Percentiles rank a stretch among this genome's conserved stretches.
Conservation (phyloP, 2,113 vertebrate genomes). For the Micromys minutus region DNA sequence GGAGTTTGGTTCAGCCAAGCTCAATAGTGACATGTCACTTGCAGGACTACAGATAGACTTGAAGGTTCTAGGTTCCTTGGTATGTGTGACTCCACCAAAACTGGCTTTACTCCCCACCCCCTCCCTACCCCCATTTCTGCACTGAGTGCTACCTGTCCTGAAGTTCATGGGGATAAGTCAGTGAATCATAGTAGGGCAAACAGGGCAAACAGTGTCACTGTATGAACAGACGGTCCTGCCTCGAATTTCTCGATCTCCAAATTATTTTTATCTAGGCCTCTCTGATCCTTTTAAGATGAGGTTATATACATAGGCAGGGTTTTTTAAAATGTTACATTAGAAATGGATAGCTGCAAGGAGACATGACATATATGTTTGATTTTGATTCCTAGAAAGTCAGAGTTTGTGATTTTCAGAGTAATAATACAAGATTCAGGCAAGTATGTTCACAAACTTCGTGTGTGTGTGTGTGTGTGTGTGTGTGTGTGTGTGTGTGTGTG, state of each 20-base stretch:
- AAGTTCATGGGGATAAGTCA: not conserved
- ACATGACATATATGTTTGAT: not conserved
- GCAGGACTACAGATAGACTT: too few relatives aligned
- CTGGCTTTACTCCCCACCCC: fast-evolving
- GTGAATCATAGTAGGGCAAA: not conserved
- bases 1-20: not conserved
- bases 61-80: too few relatives aligned
- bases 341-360: not conserved
- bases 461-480: not conserved
- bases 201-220: too few relatives aligned
- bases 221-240: not conserved
- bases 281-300: not conserved
- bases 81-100: not conserved
- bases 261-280: not conserved
- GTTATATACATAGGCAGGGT: not conserved
- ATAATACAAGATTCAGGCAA: not conserved
- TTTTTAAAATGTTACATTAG: not conserved
- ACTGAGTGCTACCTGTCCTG: not conserved
- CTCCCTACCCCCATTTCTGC: not conserved
- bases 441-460: too few relatives aligned
- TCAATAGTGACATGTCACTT: not conserved
- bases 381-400: not conserved
- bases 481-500: not conserved
- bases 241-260: too few relatives aligned
- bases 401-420: not conserved